A percentile compares a stretch with the other conserved stretches of the same genome.
These are phyloP conservation scores for Apotomis capreana DNA, from an alignment of 2,888 invertebrate genomes.

Conservation along the genomic window DNA sequence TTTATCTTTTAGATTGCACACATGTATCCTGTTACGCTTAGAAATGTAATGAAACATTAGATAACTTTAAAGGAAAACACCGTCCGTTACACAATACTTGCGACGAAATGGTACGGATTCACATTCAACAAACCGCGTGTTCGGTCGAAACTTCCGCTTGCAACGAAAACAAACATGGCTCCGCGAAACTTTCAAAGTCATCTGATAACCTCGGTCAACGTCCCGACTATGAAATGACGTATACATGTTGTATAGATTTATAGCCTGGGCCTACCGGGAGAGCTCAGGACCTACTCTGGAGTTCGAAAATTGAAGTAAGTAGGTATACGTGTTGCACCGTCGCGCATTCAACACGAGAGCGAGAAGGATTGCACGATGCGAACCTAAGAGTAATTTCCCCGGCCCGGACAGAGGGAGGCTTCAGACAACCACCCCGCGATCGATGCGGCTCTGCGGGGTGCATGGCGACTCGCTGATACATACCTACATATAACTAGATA, in stretches of 20 bases:
- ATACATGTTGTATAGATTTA: conserved; percentile 4
- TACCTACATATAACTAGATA: neutral
- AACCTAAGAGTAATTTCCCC: neutral
- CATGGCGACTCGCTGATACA: neutral
- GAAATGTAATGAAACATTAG: neutral
- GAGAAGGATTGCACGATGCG: neutral
- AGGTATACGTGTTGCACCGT: neutral
- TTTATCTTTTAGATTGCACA: neutral
- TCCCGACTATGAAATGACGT: conserved; percentile 43
- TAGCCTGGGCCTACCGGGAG: conserved; percentile 33
- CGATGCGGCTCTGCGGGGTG: conserved; percentile 6
- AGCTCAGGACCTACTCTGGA: conserved; percentile 33
- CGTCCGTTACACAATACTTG: neutral
- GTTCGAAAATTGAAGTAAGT: too few relatives aligned
- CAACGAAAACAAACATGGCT: conserved; percentile 31
- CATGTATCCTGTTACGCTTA: neutral
- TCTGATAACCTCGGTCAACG: conserved; percentile 60
- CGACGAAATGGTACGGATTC: conserved; percentile 4
- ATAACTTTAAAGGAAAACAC: conserved; percentile 1
- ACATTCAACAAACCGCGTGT: conserved; percentile 11
- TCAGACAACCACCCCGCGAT: conserved; percentile 19
- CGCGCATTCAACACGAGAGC: neutral
- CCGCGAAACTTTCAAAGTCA: conserved; percentile 61
- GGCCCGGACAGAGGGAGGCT: conserved; percentile 4
- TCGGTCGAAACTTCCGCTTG: conserved; percentile 26